A percentile compares a stretch with the other conserved stretches of the same genome.
These are phyloP conservation scores for Conus canariensis DNA, from an alignment of 2,888 invertebrate genomes.

Conservation along the genomic window DNA sequence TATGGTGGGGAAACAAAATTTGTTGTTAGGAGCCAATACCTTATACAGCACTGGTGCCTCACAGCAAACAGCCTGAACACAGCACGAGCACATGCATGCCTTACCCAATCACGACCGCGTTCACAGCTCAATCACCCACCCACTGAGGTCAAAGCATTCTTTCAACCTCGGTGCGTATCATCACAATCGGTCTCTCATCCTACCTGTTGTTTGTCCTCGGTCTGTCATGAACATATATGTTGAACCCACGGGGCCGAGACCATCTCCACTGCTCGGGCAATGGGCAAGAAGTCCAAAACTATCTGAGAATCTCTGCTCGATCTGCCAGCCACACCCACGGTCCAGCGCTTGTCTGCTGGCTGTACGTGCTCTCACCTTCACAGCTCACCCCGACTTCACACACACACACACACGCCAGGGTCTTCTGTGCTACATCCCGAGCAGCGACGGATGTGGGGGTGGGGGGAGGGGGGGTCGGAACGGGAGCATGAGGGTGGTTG, in stretches of 20 bases:
- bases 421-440: too few species aligned
- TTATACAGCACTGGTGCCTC: too few species aligned
- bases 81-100: too few species aligned
- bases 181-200: not conserved
- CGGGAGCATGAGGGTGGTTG: too few species aligned
- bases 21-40: too few species aligned
- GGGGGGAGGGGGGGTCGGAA: not conserved
- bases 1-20: too few species aligned
- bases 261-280: not conserved
- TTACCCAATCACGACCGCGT: too few species aligned
- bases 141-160: too few species aligned
- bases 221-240: not conserved
- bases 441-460: not conserved
- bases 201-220: not conserved
- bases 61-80: too few species aligned
- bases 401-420: not conserved
- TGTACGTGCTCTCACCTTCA: conserved; percentile 23
- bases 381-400: conserved; percentile 1
- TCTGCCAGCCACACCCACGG: conserved; percentile 16
- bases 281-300: too few species aligned
- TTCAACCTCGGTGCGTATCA: not conserved
- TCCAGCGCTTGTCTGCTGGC: not conserved
- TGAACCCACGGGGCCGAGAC: too few species aligned
- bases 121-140: too few species aligned
- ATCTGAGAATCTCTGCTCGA: not conserved